Evolutionary conservation across 2,113 vertebrate genomes (phyloP).

Genomic region (Phaetusa simplex): DNA sequence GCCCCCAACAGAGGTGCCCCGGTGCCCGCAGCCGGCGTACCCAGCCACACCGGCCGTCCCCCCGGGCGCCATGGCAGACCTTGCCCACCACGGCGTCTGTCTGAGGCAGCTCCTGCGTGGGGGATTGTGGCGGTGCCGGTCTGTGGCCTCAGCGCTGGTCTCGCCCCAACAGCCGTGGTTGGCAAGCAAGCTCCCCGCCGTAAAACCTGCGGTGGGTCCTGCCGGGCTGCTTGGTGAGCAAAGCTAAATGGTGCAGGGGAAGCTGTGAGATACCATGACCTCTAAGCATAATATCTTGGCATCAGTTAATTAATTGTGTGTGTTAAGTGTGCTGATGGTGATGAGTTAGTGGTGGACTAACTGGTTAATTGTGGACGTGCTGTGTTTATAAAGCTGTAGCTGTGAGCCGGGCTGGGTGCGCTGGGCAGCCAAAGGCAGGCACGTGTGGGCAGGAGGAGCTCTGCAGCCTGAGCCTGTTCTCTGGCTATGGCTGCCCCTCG

Average conservation of each 20-base stretch:
- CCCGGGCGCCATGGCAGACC: too few species aligned
- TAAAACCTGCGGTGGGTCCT: rapidly evolving
- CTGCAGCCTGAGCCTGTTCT: background rate
- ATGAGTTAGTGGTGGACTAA: background rate
- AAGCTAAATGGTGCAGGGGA: rapidly evolving
- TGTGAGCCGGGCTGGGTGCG: rapidly evolving
- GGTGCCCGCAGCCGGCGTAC: rapidly evolving
- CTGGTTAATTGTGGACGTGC: background rate
- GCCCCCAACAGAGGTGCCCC: too few species aligned
- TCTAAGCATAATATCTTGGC: background rate
- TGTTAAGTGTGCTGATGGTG: background rate
- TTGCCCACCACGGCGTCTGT: rapidly evolving
- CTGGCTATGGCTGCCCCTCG: background rate
- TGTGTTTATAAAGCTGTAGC: background rate
- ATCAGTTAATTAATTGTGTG: background rate
- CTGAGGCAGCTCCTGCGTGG: rapidly evolving
- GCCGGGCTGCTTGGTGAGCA: background rate
- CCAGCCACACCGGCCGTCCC: too few species aligned
- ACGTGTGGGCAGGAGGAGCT: rapidly evolving
- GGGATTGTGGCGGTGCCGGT: rapidly evolving
- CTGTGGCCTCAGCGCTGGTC: background rate
- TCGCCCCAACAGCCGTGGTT: rapidly evolving
- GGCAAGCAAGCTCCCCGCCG: rapidly evolving
- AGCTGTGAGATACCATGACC: background rate
- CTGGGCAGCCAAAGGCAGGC: background rate